These are phyloP conservation scores for Corythornis cristatus DNA, from an alignment of 2,113 vertebrate genomes.

Conservation along the genomic window DNA sequence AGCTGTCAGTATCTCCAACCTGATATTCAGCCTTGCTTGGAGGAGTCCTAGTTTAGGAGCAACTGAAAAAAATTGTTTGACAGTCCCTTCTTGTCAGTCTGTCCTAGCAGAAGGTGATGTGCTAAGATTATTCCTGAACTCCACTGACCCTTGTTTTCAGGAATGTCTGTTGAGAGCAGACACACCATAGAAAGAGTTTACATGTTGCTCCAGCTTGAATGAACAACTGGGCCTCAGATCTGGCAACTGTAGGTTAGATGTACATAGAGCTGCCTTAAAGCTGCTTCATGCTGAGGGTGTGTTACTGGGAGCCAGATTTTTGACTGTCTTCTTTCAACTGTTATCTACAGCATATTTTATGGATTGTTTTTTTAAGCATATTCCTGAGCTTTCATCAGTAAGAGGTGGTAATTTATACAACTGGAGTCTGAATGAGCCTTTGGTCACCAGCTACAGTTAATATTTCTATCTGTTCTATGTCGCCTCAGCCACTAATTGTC, in stretches of 20 bases:
- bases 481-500: background rate
- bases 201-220: background rate
- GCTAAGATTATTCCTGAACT: background rate
- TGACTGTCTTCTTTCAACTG: background rate
- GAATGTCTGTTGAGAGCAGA: background rate
- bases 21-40: background rate
- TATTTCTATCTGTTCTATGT: background rate
- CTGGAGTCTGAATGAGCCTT: background rate
- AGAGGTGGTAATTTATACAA: background rate
- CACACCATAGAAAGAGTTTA: background rate
- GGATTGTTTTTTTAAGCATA: background rate
- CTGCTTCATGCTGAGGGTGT: background rate
- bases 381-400: background rate
- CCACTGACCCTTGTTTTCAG: fast-evolving
- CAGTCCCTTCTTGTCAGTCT: background rate
- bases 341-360: background rate
- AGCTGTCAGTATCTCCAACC: background rate
- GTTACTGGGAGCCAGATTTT: background rate
- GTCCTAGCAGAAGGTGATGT: background rate
- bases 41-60: background rate
- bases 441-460: background rate
- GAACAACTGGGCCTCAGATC: fast-evolving
- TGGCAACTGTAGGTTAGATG: background rate
- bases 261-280: too few relatives aligned
- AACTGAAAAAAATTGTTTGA: background rate